Evolutionary conservation across 1,140 invertebrate genomes (phyloP), one percentile per base, ranked within the genome.

Genomic region (Pissodes strobi): DNA sequence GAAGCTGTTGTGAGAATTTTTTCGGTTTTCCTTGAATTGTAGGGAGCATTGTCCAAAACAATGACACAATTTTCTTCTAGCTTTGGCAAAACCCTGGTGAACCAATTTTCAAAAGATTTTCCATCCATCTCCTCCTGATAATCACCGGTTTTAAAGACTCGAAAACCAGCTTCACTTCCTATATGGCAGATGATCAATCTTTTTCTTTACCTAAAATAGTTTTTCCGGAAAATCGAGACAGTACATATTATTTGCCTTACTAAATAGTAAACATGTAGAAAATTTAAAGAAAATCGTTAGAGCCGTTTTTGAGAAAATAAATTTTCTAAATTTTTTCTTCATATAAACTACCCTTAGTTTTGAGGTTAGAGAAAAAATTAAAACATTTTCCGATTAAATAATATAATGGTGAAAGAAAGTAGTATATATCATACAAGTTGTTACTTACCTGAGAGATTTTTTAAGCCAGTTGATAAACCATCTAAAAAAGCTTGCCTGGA

Each of bases 391-490:
- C 25, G 3, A 5, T 27, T 5, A 27, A 5, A 27, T 27, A 27
- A 5, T 27, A 27, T 27, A 27, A 5, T 3, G 25, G 25, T 27
- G 25, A 27, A n/a, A n/a, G n/a, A n/a, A n/a, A n/a, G n/a, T n/a
- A n/a, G n/a, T n/a, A n/a, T n/a, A n/a, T n/a, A n/a, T 27, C 3
- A 27, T 61, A 53, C 37, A 59, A 34, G n/a, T n/a, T n/a, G n/a
- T 23, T n/a, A 23, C 49, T 25, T 78, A 63, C 70, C 72, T 27
- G 70, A 51, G 27, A 70, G 72, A 61, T 67, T 60, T 69, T 73
- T 74, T 67, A 76, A 70, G 8, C 74, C 74, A 51, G 72, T 74
- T 8, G 70, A 67, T 22, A 75, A 51, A 15, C 73, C 72, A 38
- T 67, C 58, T 9, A 68, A 61, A 49, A 72, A 71, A n/a, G 66